A percentile compares a stretch with the other conserved stretches of the same genome.
Evolutionary conservation across 2,797 vertebrate genomes (phyloP).

Genomic region (Lithobates pipiens): DNA sequence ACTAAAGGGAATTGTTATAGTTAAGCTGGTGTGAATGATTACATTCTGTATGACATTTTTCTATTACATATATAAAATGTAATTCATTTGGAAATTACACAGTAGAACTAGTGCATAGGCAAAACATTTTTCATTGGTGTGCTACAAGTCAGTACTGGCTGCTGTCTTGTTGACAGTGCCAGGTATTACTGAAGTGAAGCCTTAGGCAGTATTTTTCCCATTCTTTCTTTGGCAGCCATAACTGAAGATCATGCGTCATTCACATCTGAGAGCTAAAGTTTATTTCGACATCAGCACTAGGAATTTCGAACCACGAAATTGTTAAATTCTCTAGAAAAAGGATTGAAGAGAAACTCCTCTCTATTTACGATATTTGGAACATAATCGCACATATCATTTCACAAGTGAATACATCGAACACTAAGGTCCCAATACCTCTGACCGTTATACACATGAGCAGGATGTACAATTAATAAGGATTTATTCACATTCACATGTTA

Average conservation of each 20-base stretch:
- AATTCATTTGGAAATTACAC: background rate
- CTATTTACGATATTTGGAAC: background rate
- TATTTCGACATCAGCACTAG: background rate
- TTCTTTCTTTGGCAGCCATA: constrained; percentile 30
- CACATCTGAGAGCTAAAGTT: constrained; percentile 8
- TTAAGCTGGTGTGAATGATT: too few relatives aligned
- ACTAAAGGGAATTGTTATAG: too few relatives aligned
- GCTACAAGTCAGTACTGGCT: constrained; percentile 39
- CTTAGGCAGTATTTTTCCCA: constrained; percentile 4
- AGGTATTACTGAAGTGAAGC: constrained; percentile 34
- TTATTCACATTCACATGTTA: too few relatives aligned
- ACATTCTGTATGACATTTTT: background rate
- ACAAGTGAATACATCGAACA: background rate
- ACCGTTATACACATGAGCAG: background rate
- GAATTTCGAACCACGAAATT: background rate
- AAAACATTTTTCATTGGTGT: constrained; percentile 1
- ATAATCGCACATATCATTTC: background rate
- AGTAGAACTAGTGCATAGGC: background rate
- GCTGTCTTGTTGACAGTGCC: constrained; percentile 29
- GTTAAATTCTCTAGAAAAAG: background rate
- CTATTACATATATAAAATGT: background rate
- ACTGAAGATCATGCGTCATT: constrained; percentile 22
- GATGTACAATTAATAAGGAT: background rate
- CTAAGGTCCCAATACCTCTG: background rate
- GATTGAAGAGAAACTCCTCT: background rate